Percentiles rank a stretch among this genome's conserved stretches.
These are phyloP conservation scores for Agrochola lychnidis DNA, from an alignment of 2,888 invertebrate genomes.

Conservation along the genomic window DNA sequence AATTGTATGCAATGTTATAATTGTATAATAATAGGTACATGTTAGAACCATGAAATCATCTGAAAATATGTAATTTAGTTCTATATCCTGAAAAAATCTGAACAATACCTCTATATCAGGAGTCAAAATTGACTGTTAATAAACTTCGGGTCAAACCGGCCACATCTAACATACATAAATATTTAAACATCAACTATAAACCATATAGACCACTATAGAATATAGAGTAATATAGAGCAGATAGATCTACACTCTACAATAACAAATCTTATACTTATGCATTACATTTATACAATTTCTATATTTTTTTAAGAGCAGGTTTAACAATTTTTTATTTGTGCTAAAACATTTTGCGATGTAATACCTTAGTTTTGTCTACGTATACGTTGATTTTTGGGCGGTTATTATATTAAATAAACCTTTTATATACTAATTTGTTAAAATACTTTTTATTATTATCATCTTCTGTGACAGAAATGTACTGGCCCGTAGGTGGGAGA, in stretches of 20 bases:
- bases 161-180: conserved; percentile 10
- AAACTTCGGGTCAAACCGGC: conserved; percentile 14
- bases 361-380: conserved; percentile 25
- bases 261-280: conserved; percentile 18
- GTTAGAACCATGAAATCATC: neutral
- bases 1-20: too few species aligned
- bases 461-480: too few species aligned
- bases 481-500: too few species aligned
- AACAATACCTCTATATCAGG: neutral
- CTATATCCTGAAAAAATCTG: neutral
- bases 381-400: conserved; percentile 37
- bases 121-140: neutral
- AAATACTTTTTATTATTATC: neutral
- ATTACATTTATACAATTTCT: conserved; percentile 15
- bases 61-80: neutral
- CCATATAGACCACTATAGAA: conserved; percentile 11
- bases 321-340: conserved; percentile 25
- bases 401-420: neutral
- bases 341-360: conserved; percentile 27
- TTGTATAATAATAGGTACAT: neutral
- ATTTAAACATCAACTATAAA: conserved; percentile 27
- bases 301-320: neutral
- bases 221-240: conserved; percentile 24
- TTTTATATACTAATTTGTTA: neutral
- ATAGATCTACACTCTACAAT: conserved; percentile 46